Evolutionary conservation across 2,888 invertebrate genomes (phyloP).

Genomic region (Erebia aethiops): DNA sequence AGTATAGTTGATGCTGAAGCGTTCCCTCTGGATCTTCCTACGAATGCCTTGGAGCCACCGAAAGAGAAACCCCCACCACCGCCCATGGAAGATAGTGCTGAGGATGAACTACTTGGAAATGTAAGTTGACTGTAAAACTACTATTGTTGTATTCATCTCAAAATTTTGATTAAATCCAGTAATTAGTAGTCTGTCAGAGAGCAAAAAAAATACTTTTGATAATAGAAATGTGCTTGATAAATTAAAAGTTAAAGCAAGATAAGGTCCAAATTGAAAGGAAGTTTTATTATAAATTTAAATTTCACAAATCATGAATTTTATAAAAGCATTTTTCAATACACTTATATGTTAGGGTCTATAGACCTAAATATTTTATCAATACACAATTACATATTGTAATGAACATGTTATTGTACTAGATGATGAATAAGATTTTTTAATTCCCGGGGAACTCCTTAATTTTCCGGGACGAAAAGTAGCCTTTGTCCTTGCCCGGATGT

Average conservation of each 20-base stretch:
- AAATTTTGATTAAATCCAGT: too few relatives aligned
- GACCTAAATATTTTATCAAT: too few relatives aligned
- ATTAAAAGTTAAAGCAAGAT: not conserved
- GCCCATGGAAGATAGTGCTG: constrained; percentile 81
- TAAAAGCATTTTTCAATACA: too few relatives aligned
- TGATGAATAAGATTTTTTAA: too few relatives aligned
- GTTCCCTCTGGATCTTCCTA: constrained; percentile 83
- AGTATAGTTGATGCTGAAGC: constrained; percentile 56
- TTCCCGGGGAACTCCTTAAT: too few relatives aligned
- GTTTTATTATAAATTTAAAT: not conserved
- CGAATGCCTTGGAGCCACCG: constrained; percentile 87
- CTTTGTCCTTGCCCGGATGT: too few relatives aligned
- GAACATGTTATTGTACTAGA: too few relatives aligned
- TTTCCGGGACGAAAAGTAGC: too few relatives aligned
- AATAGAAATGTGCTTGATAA: not conserved
- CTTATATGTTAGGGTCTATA: too few relatives aligned
- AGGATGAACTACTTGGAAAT: constrained; percentile 74
- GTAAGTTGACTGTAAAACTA: constrained; percentile 54
- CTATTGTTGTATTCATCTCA: not conserved
- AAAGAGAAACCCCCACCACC: constrained; percentile 94
- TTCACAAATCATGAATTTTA: not conserved
- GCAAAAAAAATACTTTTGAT: too few relatives aligned
- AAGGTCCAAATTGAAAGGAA: not conserved
- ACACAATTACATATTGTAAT: too few relatives aligned
- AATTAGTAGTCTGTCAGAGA: too few relatives aligned